Evolutionary conservation across 2,113 vertebrate genomes (phyloP).

Genomic region (Ciconia maguari): DNA sequence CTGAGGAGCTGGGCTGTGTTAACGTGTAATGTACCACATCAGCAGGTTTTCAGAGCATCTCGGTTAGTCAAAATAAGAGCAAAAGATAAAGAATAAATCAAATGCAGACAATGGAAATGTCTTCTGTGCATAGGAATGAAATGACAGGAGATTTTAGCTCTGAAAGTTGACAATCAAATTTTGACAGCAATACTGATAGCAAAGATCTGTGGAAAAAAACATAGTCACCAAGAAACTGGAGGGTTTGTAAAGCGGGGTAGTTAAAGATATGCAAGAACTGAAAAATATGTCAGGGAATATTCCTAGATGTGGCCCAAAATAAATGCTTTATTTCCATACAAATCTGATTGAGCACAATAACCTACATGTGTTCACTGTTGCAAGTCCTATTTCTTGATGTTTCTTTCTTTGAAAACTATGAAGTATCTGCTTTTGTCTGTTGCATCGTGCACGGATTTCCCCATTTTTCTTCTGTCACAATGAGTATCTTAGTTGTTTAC

Average conservation of each 20-base stretch:
- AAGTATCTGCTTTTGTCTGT: background rate
- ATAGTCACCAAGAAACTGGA: background rate
- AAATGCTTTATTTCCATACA: background rate
- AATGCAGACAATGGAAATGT: background rate
- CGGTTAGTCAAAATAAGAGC: slow-evolving; percentile 76
- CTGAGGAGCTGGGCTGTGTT: slow-evolving; percentile 97
- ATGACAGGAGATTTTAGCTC: background rate
- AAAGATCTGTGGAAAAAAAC: background rate
- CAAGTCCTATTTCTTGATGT: background rate
- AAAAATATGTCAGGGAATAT: background rate
- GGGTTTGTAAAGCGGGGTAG: background rate
- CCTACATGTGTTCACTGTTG: background rate
- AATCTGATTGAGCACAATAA: background rate
- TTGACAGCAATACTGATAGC: background rate
- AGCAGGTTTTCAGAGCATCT: slow-evolving; percentile 96
- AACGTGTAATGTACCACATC: slow-evolving; percentile 96
- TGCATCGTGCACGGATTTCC: background rate
- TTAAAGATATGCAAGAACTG: background rate
- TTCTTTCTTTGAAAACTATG: background rate
- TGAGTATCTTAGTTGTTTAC: background rate
- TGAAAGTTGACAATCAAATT: background rate
- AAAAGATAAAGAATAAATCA: background rate
- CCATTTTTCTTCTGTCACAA: background rate
- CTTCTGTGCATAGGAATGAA: background rate
- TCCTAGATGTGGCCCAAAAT: background rate